Percentiles rank a stretch among this genome's conserved stretches.
Conservation (phyloP, 1,140 invertebrate species). For the Euwallacea similis region DNA sequence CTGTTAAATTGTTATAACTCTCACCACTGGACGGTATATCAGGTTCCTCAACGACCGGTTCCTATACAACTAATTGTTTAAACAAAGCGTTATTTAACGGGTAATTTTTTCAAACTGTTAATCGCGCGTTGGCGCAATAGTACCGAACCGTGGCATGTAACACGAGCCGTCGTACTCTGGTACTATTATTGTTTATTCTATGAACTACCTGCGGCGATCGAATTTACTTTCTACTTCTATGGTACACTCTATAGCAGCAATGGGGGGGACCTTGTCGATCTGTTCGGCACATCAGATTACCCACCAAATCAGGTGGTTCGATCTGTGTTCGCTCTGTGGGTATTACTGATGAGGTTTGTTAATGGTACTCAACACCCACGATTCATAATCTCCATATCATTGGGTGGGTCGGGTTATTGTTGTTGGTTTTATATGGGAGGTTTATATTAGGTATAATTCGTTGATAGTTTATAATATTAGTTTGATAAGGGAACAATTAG, state of each 20-base stretch:
- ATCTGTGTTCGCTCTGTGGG: background rate
- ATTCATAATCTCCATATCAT: background rate
- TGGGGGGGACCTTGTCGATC: conserved; percentile 16
- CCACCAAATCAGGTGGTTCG: conserved; percentile 5
- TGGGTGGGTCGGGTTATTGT: background rate
- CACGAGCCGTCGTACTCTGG: conserved; percentile 9
- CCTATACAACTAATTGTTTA: conserved; percentile 8
- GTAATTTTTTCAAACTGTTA: background rate
- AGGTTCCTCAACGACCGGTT: conserved; percentile 7
- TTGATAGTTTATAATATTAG: too few species aligned
- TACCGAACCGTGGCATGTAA: conserved; percentile 16
- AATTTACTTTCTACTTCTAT: conserved; percentile 22
- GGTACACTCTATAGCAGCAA: conserved; percentile 9
- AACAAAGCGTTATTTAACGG: background rate
- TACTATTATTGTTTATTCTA: conserved; percentile 25
- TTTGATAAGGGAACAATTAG: too few species aligned
- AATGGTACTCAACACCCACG: background rate
- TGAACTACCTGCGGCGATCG: conserved; percentile 19
- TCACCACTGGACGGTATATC: background rate
- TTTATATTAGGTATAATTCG: too few species aligned
- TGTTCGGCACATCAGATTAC: background rate
- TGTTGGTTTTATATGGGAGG: background rate
- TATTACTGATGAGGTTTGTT: background rate
- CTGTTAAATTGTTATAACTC: background rate
- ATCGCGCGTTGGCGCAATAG: background rate